phyloP scores from a whole-genome alignment of 2,797 vertebrate species.

The Rhinatrema bivittatum region DNA sequence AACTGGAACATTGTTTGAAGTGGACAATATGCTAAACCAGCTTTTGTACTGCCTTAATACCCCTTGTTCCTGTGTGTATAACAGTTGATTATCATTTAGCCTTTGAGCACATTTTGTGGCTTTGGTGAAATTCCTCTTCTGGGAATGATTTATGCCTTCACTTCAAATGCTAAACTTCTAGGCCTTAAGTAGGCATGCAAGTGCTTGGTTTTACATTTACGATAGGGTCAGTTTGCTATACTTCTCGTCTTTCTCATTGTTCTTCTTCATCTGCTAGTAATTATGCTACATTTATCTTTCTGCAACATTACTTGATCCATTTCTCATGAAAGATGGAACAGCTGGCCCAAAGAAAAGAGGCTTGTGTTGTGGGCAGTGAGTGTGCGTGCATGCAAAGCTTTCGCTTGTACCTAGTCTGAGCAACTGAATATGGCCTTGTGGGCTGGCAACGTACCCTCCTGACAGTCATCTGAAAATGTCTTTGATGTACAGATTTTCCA shows the following conservation, averaged over 20 bases:
- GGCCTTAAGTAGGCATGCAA: constrained; percentile 7
- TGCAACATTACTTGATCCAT: constrained; percentile 51
- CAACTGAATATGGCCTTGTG: constrained; percentile 19
- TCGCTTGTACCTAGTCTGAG: constrained; percentile 20
- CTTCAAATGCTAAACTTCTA: constrained; percentile 1
- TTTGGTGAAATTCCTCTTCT: constrained; percentile 8
- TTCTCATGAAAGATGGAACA: constrained; percentile 23
- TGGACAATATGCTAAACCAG: too few species aligned
- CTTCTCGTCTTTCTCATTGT: constrained; percentile 9
- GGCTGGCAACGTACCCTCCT: constrained; percentile 34
- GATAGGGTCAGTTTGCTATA: constrained; percentile 5
- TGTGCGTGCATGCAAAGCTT: constrained; percentile 58
- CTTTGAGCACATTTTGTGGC: neutral
- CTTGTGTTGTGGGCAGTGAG: constrained; percentile 5
- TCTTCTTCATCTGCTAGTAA: constrained; percentile 47
- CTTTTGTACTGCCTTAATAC: too few species aligned
- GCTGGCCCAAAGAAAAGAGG: constrained; percentile 20
- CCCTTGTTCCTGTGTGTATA: too few species aligned
- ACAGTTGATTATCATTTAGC: neutral
- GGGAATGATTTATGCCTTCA: constrained; percentile 20
- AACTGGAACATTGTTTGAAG: too few species aligned
- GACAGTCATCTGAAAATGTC: constrained; percentile 48
- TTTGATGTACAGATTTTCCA: constrained; percentile 19
- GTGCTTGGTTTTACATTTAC: neutral
- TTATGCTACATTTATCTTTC: constrained; percentile 50